Evolutionary conservation across 1,140 invertebrate genomes (phyloP).

Genomic region (Papilio polyxenes): DNA sequence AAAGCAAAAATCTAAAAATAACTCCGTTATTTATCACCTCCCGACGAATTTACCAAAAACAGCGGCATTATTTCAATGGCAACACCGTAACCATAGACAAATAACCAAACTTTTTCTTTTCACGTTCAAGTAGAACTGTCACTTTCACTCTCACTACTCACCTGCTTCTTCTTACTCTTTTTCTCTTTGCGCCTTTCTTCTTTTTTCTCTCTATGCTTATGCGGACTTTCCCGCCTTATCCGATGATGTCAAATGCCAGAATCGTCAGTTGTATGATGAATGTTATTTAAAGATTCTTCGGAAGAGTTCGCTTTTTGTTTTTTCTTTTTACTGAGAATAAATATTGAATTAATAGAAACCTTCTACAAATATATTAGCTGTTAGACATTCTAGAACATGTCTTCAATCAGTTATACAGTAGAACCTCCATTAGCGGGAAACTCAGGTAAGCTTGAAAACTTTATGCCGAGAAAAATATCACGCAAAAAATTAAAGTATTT

Average conservation of each 20-base stretch:
- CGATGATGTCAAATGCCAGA: constrained; percentile 78
- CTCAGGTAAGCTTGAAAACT: no score
- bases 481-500: no score
- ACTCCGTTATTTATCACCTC: neutral
- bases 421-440: no score
- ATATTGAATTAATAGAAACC: no score
- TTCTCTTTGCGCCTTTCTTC: constrained; percentile 60
- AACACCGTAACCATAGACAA: constrained; percentile 34
- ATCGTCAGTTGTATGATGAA: constrained; percentile 74
- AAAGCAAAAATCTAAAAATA: constrained; percentile 3
- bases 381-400: no score
- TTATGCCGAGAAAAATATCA: no score
- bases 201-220: constrained; percentile 55
- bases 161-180: constrained; percentile 58
- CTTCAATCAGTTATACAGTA: no score
- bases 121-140: constrained; percentile 67
- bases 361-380: no score
- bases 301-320: constrained; percentile 72
- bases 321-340: constrained; percentile 57
- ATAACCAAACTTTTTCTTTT: constrained; percentile 17
- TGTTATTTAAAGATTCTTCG: constrained; percentile 70
- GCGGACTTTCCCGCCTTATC: constrained; percentile 62
- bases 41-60: constrained; percentile 14
- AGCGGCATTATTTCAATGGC: neutral
- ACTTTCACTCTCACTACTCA: constrained; percentile 55